phyloP scores from a whole-genome alignment of 64 coral and sea anemone species.

The Cladopsammia gracilis region DNA sequence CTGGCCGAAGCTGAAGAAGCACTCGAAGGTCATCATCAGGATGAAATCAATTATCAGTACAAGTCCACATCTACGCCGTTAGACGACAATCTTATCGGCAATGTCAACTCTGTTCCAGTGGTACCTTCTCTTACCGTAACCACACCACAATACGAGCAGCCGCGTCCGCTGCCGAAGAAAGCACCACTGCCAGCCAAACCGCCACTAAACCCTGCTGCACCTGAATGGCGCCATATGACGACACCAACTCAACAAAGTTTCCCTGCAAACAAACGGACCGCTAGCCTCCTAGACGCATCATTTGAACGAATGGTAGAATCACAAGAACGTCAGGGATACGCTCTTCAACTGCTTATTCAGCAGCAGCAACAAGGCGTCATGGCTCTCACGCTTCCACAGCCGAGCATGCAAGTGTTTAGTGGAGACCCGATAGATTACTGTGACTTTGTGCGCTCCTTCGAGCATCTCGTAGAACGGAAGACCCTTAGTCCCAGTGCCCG shows the following conservation, averaged over 20 bases:
- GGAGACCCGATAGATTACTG: slow-evolving; percentile 49
- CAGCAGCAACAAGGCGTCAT: slow-evolving; percentile 33
- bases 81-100: no score
- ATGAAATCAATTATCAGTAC: neutral
- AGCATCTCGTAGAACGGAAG: slow-evolving; percentile 58
- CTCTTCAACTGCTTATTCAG: slow-evolving; percentile 5
- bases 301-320: neutral
- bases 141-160: no score
- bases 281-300: no score
- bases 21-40: no score
- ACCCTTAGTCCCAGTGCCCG: slow-evolving; percentile 63
- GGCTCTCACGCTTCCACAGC: slow-evolving; percentile 27
- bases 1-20: neutral
- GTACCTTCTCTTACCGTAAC: no score
- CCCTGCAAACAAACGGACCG: no score
- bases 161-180: no score
- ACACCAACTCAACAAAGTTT: no score
- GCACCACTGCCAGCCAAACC: no score
- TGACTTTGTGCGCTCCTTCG: slow-evolving; percentile 53
- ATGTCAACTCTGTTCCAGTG: no score
- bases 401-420: slow-evolving; percentile 44
- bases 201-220: no score
- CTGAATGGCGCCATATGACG: no score
- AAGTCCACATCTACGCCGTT: neutral
- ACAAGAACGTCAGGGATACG: neutral